Base-by-base conservation (phyloP, 1,140 invertebrate species). In the Zophobas atratus region DNA sequence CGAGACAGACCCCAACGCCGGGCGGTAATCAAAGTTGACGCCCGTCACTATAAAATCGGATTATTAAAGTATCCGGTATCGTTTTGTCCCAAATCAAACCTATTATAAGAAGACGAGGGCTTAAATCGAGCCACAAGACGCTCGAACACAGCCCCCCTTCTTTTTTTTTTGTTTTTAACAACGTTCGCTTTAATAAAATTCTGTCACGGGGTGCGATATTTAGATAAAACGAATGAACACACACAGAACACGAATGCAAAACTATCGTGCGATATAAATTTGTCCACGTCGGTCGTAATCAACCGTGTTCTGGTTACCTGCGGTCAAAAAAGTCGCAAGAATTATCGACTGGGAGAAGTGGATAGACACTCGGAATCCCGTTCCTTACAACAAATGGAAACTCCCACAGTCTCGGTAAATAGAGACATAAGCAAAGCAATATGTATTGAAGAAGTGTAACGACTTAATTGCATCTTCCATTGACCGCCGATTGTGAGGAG, bases 371-470 rank as follows among this genome's bases (percentile, higher is more conserved):
- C 20, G 56, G 49, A 60, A 60, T 60, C 56, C 36, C 36, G 56
- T 36, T 60, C 56, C 34, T 36, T 60, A 60, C 56, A 60, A 60
- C 56, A 60, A 60, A 60, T 60, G 56, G 56, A 60, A 35, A 39
- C 56, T 60, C 56, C 56, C 56, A 60, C 56, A 60, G 56, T 36
- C 33, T 33, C 56, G 38, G 38, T 60, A 60, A 60, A 60, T 60
- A 36, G 34, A 41, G 0, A 36, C 36, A 60, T 39, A 32, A 60
- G 34, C 33, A 60, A 32, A 60, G 34, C 33, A 60, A 60, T 60
- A 60, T 63, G 48, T 70, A 78, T 70, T 38, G 8, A 34, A 70
- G 70, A 46, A 51, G 70, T 78, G 73, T 55, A 75, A 70, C 70
- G 38, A 43, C 67, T 78, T 75, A 75, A 78, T 78, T 78, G 71